A percentile compares a stretch with the other conserved stretches of the same genome.
These are phyloP conservation scores for Drosophila fuyamai DNA, from an alignment of 1,140 invertebrate species.

Conservation along the genomic window DNA sequence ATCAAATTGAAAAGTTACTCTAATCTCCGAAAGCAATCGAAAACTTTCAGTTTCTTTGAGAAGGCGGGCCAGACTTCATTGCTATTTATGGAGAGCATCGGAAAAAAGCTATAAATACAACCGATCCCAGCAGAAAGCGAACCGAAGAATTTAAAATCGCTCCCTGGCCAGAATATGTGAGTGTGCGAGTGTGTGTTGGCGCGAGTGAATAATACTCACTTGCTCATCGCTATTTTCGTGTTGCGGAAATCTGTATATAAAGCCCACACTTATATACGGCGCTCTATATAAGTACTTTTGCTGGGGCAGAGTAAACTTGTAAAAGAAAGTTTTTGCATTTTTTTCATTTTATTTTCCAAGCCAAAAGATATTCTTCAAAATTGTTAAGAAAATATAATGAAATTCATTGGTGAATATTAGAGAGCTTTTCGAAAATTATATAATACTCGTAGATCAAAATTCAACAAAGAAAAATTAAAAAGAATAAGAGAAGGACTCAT, in stretches of 20 bases:
- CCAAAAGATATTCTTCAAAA: constrained; percentile 15
- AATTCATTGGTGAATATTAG: too few relatives aligned
- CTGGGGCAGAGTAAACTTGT: constrained; percentile 4
- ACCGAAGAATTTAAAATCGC: constrained; percentile 33
- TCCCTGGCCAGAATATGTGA: constrained; percentile 38
- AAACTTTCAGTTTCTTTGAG: constrained; percentile 27
- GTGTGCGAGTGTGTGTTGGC: constrained; percentile 39
- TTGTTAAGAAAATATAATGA: neutral
- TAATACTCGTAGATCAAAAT: neutral
- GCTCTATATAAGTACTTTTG: constrained; percentile 18
- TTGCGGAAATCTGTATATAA: constrained; percentile 61
- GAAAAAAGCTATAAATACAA: constrained; percentile 64
- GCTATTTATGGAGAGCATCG: constrained; percentile 76
- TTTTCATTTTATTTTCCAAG: constrained; percentile 7
- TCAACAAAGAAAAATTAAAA: neutral
- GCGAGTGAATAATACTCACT: constrained; percentile 72
- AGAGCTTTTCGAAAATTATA: neutral
- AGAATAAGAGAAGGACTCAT: too few relatives aligned
- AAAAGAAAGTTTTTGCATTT: neutral
- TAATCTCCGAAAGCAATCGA: constrained; percentile 10
- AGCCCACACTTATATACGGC: constrained; percentile 11
- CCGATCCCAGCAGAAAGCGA: constrained; percentile 29
- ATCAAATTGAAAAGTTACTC: constrained; percentile 13
- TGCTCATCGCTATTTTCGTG: constrained; percentile 79
- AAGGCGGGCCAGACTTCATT: constrained; percentile 35